Base-by-base conservation (phyloP, 2,797 vertebrate genomes). In the Platalea minor region DNA sequence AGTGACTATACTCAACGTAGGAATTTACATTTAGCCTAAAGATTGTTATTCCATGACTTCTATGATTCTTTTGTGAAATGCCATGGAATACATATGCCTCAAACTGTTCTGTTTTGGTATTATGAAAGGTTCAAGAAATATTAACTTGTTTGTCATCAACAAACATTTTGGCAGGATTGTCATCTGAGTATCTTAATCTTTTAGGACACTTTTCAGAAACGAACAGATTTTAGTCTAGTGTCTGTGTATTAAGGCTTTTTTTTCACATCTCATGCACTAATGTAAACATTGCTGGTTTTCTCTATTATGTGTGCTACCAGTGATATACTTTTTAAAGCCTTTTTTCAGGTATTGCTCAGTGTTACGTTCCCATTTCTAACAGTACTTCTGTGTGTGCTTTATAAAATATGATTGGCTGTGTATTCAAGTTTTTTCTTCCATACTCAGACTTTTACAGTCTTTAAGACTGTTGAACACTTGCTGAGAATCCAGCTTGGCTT, bases 401-500 rank as follows among this genome's bases (percentile, higher is more conserved):
- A 70, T 26, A 70, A 86, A 95, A 54, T 74, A 10, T 37, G 16
- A 28, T 43, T 88, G 19, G 6, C 63, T 90, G 4, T 46, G 23
- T 85, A 43, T 72, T 80, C n/a, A 26, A n/a, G 26, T 68, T 92
- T 26, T 77, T 69, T 91, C 33, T 72, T 68, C 57, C 19, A 2
- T 77, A 28, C 12, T 54, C n/a, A 86, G 76, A 46, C 50, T 68
- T 88, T 14, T 65, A 10, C 45, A 31, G 15, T 54, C 57, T 86
- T 92, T 69, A 53, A 75, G 56, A 61, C 25, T 54, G 46, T 61
- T 91, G 29, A 88, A 46, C 45, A 61, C 20, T 84, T 80, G 24
- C 79, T 89, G 85, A 65, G 76, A 91, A 69, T 88, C 39, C 61
- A 61, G 24, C 53, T 65, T 95, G 91, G 37, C 72, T 92, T 95